phyloP scores from a whole-genome alignment of 35 echinoderm and acorn worm genomes.

The Ptychodera flava region DNA sequence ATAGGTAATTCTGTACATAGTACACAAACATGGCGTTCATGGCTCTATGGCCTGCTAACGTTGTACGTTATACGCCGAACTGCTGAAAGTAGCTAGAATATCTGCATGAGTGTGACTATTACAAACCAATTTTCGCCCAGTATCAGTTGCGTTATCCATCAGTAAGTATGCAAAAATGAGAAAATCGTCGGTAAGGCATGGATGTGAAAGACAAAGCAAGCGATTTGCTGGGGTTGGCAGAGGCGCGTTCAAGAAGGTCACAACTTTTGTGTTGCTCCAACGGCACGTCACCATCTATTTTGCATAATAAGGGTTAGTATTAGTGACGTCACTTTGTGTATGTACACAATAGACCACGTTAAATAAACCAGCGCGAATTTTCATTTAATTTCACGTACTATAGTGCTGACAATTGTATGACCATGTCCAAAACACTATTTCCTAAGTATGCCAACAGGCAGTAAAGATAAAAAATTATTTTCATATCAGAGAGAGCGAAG shows the following conservation, averaged over 20 bases:
- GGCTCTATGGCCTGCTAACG: too few relatives aligned
- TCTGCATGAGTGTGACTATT: background rate
- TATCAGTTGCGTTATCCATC: background rate
- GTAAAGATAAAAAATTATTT: too few relatives aligned
- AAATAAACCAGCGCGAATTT: too few relatives aligned
- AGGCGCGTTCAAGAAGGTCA: background rate
- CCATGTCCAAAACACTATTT: too few relatives aligned
- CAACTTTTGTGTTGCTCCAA: background rate
- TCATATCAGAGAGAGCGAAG: too few relatives aligned
- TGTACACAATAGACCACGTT: too few relatives aligned
- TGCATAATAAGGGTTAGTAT: background rate
- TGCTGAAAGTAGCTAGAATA: background rate
- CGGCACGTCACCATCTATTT: background rate
- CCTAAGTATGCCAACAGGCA: too few relatives aligned
- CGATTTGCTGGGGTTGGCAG: background rate
- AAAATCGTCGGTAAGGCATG: background rate
- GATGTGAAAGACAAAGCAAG: background rate
- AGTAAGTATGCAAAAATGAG: background rate
- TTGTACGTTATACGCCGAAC: background rate
- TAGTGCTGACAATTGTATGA: too few relatives aligned
- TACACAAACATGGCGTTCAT: constrained; percentile 1
- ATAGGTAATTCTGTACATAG: background rate
- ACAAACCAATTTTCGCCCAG: background rate
- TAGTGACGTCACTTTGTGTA: background rate
- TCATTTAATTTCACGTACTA: too few relatives aligned